Evolutionary conservation across 2,888 invertebrate species (phyloP).

Genomic region (Lasioglossum oenotherae): DNA sequence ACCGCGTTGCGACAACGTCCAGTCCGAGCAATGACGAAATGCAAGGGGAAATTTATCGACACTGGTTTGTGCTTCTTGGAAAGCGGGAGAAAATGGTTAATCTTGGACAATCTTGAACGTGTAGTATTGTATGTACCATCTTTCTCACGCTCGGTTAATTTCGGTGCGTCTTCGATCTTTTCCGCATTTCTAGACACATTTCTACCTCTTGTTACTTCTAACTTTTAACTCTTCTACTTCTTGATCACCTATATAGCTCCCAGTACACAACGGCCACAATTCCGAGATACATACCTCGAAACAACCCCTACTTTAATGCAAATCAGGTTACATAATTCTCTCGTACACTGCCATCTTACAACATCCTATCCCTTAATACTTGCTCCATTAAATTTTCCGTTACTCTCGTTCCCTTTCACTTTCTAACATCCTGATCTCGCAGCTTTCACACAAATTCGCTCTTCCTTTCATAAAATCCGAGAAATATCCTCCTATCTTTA

Average conservation of each 20-base stretch:
- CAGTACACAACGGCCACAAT: background rate
- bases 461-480: background rate
- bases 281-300: background rate
- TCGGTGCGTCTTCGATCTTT: background rate
- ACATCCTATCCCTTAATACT: background rate
- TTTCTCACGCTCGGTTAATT: conserved; percentile 6
- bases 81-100: background rate
- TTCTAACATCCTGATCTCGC: background rate
- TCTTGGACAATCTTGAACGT: background rate
- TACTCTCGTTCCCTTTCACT: background rate
- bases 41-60: background rate
- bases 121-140: background rate
- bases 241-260: too few relatives aligned
- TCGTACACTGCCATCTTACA: background rate
- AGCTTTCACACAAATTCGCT: background rate
- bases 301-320: too few relatives aligned
- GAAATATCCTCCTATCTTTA: background rate
- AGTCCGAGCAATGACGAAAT: background rate
- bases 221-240: background rate
- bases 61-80: background rate
- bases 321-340: background rate
- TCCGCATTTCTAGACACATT: background rate
- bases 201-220: background rate
- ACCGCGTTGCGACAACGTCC: background rate
- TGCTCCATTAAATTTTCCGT: background rate